Evolutionary conservation across 37 sponge, comb jelly and placozoan species (phyloP), one percentile per base, ranked within the genome.

Genomic region (Cliona cf. orientalis): DNA sequence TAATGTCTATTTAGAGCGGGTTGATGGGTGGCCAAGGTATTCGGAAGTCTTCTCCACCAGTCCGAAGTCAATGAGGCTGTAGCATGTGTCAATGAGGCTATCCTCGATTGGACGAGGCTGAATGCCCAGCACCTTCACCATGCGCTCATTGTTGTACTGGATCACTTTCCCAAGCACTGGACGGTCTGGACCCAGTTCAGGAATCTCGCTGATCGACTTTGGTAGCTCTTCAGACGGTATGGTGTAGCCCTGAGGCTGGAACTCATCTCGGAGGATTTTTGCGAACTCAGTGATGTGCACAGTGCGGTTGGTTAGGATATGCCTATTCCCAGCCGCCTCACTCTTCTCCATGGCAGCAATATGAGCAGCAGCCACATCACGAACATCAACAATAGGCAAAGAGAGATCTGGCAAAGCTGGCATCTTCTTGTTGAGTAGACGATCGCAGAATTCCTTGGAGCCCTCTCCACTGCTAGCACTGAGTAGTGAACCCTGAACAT

Each of bases 321-420:
- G 75, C 0, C 96, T 72, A 17, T 87, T 86, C 1, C 93, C 95
- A 35, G 72, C 75, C 33, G 93, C 93, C 29, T 86, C 91, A 1
- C 85, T 80, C 34, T 61, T 84, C 25, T 85, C 78, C 90, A 97
- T 84, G 35, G 95, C 97, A 17, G 84, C 83, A 68, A 94, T 86
- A 61, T 93, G 88, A 14, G 88, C 95, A 25, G 79, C 82, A 31
- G 90, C 93, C 21, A 94, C 92, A 84, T 97, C 97, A 31, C 97
- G 82, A 0, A 97, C 95, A 62, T 97, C 97, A n/a, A 91, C 86
- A 0, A 87, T 1, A 3, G 85, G 69, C 14, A 87, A 70, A 69
- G 44, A 62, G 60, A 91, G 25, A 34, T 91, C 56, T 3, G 93
- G 93, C 0, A 97, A 35, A 0, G 78, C 84, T 2, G 90, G 79